Conservation (phyloP, 2,888 invertebrate species). For the Meta bourneti region DNA sequence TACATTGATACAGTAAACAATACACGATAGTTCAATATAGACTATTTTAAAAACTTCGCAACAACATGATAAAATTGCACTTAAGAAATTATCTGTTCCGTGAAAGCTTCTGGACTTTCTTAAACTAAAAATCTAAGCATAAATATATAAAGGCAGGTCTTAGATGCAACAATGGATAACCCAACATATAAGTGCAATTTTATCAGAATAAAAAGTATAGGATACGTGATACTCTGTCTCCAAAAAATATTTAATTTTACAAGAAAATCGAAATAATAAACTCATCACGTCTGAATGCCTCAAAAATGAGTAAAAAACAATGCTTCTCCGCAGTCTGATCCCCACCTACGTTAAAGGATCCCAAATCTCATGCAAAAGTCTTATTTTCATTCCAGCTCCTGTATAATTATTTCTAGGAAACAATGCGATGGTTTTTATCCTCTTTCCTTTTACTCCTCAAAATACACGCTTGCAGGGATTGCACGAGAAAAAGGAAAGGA, state of each 20-base stretch:
- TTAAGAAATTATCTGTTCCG: too few relatives aligned
- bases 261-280: not conserved
- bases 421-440: not conserved
- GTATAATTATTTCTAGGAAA: conserved; percentile 28
- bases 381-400: not conserved
- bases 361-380: not conserved
- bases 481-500: not conserved
- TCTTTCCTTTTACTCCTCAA: not conserved
- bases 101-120: too few relatives aligned
- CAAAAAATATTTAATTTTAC: not conserved
- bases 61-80: too few relatives aligned
- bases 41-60: too few relatives aligned
- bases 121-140: too few relatives aligned
- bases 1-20: too few relatives aligned
- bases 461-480: not conserved
- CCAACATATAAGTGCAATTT: too few relatives aligned
- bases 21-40: too few relatives aligned
- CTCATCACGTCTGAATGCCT: not conserved
- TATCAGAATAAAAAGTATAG: too few relatives aligned
- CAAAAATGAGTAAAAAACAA: not conserved
- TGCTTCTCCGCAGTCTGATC: not conserved
- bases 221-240: too few relatives aligned
- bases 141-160: too few relatives aligned
- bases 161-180: too few relatives aligned
- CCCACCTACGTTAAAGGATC: not conserved